These are phyloP conservation scores for Peromyscus eremicus DNA, from an alignment of 2,797 vertebrate species.

Conservation along the genomic window DNA sequence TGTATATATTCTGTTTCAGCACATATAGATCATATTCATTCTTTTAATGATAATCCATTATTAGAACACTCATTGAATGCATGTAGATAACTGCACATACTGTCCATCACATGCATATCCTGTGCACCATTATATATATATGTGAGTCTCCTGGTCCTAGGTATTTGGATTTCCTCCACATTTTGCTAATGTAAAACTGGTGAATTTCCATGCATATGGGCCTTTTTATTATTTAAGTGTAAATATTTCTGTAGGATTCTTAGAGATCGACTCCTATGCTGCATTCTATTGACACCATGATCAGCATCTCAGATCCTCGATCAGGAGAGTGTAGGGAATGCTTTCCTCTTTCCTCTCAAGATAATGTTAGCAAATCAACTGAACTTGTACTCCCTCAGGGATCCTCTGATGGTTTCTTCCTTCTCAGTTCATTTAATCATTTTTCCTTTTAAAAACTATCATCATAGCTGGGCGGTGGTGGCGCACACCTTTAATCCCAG, in stretches of 20 bases:
- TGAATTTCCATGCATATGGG: neutral
- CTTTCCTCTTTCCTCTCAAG: neutral
- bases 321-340: neutral
- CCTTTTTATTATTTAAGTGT: neutral
- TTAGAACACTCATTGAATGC: neutral
- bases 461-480: too few species aligned
- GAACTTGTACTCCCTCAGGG: neutral
- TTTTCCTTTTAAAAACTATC: neutral
- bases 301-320: neutral
- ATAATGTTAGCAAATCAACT: neutral
- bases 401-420: neutral
- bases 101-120: neutral
- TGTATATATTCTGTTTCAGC: neutral
- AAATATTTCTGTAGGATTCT: slow-evolving; percentile 45
- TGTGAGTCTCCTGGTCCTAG: neutral
- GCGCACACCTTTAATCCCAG: too few species aligned
- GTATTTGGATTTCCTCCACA: neutral
- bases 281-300: neutral
- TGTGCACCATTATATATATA: neutral
- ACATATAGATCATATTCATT: neutral
- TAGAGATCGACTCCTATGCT: neutral
- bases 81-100: neutral
- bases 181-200: slow-evolving; percentile 13
- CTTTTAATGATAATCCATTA: neutral
- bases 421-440: neutral